phyloP scores from a whole-genome alignment of 2,888 invertebrate genomes.

The Galeruca laticollis region DNA sequence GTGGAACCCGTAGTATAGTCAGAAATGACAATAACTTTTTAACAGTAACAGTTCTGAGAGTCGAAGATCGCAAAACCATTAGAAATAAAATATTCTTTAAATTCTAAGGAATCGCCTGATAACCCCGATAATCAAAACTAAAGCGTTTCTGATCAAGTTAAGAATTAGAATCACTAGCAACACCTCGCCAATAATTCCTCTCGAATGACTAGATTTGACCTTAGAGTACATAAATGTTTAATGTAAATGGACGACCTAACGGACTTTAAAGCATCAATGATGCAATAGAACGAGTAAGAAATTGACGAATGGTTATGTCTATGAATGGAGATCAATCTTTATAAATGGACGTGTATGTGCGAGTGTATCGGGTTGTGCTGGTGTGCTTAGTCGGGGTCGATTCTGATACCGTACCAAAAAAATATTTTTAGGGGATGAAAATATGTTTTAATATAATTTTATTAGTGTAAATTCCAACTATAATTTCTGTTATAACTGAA shows the following conservation, averaged over 20 bases:
- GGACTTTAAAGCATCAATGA: constrained; percentile 56
- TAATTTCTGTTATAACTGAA: no score
- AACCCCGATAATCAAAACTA: not conserved
- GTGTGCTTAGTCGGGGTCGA: constrained; percentile 38
- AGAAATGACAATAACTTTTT: not conserved
- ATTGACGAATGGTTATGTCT: constrained; percentile 63
- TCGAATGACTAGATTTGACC: constrained; percentile 37
- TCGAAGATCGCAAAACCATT: not conserved
- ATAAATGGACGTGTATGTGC: constrained; percentile 57
- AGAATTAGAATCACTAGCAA: constrained; percentile 23
- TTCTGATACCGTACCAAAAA: not conserved
- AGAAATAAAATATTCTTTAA: not conserved
- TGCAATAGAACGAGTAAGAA: constrained; percentile 53
- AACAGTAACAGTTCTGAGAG: not conserved
- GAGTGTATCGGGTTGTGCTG: constrained; percentile 36
- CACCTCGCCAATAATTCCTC: constrained; percentile 34
- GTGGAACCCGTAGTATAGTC: no score
- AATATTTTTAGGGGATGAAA: constrained; percentile 17
- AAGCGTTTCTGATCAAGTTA: not conserved
- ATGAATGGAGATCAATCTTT: constrained; percentile 61
- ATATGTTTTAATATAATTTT: not conserved
- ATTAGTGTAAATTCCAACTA: not conserved
- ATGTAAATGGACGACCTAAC: constrained; percentile 48
- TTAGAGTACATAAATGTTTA: constrained; percentile 45
- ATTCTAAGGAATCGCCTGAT: not conserved